Evolutionary conservation across 1,140 invertebrate species (phyloP), one percentile per base, ranked within the genome.

Genomic region (Drosophila varians): DNA sequence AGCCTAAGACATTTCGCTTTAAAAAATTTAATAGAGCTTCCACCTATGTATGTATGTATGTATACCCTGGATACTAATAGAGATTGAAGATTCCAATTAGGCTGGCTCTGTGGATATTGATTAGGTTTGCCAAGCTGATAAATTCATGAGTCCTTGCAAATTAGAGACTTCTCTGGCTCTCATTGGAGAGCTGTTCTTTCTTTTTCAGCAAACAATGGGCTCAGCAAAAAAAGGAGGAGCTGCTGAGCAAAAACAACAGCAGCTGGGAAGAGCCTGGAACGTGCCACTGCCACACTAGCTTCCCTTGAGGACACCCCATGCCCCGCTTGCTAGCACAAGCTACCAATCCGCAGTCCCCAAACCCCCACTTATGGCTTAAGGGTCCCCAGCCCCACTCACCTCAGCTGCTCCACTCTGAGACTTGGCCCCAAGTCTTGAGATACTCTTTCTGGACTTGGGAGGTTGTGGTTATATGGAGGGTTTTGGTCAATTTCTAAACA

Each of bases 161-260:
- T 66, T 66, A 66, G 64, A 66, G 46, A 65, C 34, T 52, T 34
- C 47, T 66, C 19, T 28, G 42, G 60, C 16, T 31, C 18, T 31
- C 28, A 31, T 31, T 31, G 28, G 28, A 31, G 28, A 31, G 28
- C 28, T 31, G 28, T 31, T 46, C 46, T 28, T 48, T 11, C 14
- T 11, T 25, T 16, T 28, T 25, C n/a, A 25, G n/a, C 62, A 66
- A 66, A 66, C 62, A 65, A 66, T 65, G 45, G 62, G 62, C 60
- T 40, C 46, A 21, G 58, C 25, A n/a, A 19, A 28, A 42, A 31
- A 23, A 1, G 5, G 25, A 26, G 1, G 54, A 14, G 46, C 25
- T 14, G 36, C 54, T 36, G 16, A 7, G 23, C 43, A n/a, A 14
- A n/a, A 25, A 9, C 23, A 47, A 14, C 23, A 45, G 23, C 36